Percentiles rank a stretch among this genome's conserved stretches.
Conservation (phyloP, 2,888 invertebrate genomes). For the Lumbricus terrestris region DNA sequence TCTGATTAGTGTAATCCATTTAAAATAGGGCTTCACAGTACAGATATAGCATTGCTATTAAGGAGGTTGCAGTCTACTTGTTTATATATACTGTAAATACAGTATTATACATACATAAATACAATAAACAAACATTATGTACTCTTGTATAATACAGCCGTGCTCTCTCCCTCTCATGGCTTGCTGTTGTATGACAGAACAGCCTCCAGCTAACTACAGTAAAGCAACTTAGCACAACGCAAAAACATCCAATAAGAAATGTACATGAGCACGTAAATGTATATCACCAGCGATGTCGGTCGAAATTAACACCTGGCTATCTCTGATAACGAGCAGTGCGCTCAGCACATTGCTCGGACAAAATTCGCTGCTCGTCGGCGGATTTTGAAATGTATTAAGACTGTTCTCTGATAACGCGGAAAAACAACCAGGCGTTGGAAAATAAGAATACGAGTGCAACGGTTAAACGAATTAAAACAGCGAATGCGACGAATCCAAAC, state of each 20-base stretch:
- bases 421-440: neutral
- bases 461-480: conserved; percentile 3
- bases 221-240: neutral
- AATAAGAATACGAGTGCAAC: neutral
- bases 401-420: neutral
- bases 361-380: neutral
- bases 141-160: neutral
- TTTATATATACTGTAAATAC: neutral
- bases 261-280: neutral
- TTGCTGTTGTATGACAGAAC: neutral
- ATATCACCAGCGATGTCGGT: neutral
- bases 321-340: too few species aligned
- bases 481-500: neutral
- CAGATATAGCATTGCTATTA: neutral
- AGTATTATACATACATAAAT: conserved; percentile 3
- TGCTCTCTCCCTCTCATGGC: neutral
- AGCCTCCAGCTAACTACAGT: neutral
- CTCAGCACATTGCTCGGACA: neutral
- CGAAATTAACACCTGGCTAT: neutral
- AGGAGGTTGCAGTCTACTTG: neutral
- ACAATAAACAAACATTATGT: conserved; percentile 3
- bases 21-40: neutral
- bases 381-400: neutral
- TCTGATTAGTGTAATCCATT: neutral
- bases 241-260: conserved; percentile 3